phyloP scores from a whole-genome alignment of 2,113 vertebrate genomes.

The Tragelaphus buxtoni region DNA sequence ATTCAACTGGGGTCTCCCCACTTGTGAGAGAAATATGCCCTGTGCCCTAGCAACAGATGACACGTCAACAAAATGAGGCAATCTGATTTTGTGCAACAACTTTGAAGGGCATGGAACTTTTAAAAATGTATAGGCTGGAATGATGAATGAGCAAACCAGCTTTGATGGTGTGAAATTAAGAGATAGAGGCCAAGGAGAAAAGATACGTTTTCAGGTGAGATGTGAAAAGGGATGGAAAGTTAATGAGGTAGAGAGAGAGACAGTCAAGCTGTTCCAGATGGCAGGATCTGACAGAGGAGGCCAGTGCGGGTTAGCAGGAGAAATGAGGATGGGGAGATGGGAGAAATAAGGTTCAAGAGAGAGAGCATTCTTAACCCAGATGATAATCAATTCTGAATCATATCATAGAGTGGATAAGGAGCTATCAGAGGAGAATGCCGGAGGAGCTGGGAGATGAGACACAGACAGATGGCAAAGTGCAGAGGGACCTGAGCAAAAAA shows the following conservation, averaged over 20 bases:
- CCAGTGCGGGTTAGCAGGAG: not conserved
- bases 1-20: not conserved
- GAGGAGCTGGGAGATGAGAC: not conserved
- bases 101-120: constrained; percentile 43
- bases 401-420: not conserved
- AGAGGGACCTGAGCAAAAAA: not conserved
- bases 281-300: constrained; percentile 31
- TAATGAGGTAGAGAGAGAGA: constrained; percentile 2
- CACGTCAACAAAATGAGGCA: not conserved
- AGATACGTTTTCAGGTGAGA: constrained; percentile 49
- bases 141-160: not conserved
- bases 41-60: not conserved
- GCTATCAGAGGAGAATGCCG: not conserved
- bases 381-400: constrained; percentile 26
- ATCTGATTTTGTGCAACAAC: not conserved
- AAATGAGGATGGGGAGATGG: not conserved
- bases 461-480: constrained; percentile 17
- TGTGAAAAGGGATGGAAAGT: constrained; percentile 20
- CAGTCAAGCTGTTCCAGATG: not conserved
- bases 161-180: constrained; percentile 29
- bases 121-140: constrained; percentile 14
- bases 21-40: not conserved
- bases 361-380: not conserved
- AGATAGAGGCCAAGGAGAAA: constrained; percentile 6
- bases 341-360: not conserved